phyloP scores from a whole-genome alignment of 1,140 invertebrate species.

The Caenorhabditis inopinata region DNA sequence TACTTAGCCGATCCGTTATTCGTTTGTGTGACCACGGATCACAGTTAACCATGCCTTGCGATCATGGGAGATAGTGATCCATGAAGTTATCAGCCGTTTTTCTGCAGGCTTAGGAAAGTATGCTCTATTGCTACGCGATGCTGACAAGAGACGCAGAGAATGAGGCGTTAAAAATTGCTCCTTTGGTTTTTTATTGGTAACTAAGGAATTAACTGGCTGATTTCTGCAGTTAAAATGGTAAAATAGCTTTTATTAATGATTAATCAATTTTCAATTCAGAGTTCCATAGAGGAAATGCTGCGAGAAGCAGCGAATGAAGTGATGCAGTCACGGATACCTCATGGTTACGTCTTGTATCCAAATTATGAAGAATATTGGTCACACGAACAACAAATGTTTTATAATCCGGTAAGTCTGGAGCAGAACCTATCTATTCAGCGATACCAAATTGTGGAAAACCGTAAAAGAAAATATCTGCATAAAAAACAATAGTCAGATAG shows the following conservation, averaged over 20 bases:
- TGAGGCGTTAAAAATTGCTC: not conserved
- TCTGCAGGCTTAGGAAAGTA: too few relatives aligned
- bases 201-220: too few relatives aligned
- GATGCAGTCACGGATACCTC: slow-evolving; percentile 34
- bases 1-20: too few relatives aligned
- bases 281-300: slow-evolving; percentile 32
- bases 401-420: slow-evolving; percentile 42
- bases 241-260: not conserved
- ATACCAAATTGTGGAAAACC: not conserved
- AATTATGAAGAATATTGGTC: slow-evolving; percentile 42
- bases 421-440: slow-evolving; percentile 1
- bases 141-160: not conserved
- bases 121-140: not conserved
- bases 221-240: not conserved
- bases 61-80: too few relatives aligned
- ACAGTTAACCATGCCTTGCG: too few relatives aligned
- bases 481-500: too few relatives aligned
- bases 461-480: too few relatives aligned
- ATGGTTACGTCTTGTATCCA: slow-evolving; percentile 42
- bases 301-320: slow-evolving; percentile 34
- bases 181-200: not conserved
- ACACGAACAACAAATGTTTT: slow-evolving; percentile 37
- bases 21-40: too few relatives aligned
- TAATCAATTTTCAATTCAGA: not conserved
- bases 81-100: too few relatives aligned